Percentiles rank a stretch among this genome's conserved stretches.
These are phyloP conservation scores for Dexiosoma caninum DNA, from an alignment of 2,888 invertebrate genomes.

Conservation along the genomic window DNA sequence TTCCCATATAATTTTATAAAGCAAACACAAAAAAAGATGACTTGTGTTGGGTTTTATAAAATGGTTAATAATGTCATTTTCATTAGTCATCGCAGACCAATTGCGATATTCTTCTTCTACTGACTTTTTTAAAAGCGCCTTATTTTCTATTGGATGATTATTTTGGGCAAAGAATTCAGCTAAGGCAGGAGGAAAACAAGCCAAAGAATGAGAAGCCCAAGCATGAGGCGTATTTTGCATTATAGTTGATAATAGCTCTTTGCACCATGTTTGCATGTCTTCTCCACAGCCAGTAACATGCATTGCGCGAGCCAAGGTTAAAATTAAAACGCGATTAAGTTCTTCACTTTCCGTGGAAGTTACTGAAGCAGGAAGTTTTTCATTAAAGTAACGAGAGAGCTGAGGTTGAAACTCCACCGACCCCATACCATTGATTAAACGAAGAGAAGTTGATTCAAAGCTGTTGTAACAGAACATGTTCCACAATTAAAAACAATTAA, in stretches of 20 bases:
- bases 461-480: slow-evolving; percentile 71
- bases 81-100: slow-evolving; percentile 98
- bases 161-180: slow-evolving; percentile 94
- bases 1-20: slow-evolving; percentile 97
- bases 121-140: slow-evolving; percentile 92
- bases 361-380: slow-evolving; percentile 85
- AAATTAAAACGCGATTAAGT: slow-evolving; percentile 92
- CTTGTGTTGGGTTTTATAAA: slow-evolving; percentile 96
- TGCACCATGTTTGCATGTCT: slow-evolving; percentile 85
- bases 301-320: slow-evolving; percentile 95
- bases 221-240: slow-evolving; percentile 96
- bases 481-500: too few species aligned
- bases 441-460: slow-evolving; percentile 92
- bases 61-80: slow-evolving; percentile 96
- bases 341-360: slow-evolving; percentile 97
- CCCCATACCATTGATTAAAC: slow-evolving; percentile 92
- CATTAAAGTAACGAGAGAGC: slow-evolving; percentile 92
- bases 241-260: slow-evolving; percentile 91
- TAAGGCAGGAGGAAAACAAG: slow-evolving; percentile 93
- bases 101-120: slow-evolving; percentile 97
- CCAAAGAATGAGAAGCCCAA: slow-evolving; percentile 95
- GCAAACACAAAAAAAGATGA: slow-evolving; percentile 91
- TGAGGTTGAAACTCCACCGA: slow-evolving; percentile 96
- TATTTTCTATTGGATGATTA: slow-evolving; percentile 91
- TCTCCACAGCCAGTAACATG: slow-evolving; percentile 90